Base-by-base conservation (phyloP, 2,888 invertebrate species). In the Tetheella fluctuosa region DNA sequence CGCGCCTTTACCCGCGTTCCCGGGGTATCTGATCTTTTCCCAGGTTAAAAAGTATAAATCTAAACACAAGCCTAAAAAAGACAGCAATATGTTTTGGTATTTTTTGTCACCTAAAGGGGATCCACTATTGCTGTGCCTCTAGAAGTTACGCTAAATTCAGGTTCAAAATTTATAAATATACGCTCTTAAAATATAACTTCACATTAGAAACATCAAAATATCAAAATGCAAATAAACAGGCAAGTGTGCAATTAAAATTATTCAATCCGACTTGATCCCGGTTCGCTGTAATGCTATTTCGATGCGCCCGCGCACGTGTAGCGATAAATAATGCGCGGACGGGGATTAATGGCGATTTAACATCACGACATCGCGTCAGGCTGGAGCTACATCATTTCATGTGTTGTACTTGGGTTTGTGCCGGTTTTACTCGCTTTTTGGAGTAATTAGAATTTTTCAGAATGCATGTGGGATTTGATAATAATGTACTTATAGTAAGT, bases 271-370 rank as follows among this genome's bases (percentile, higher is more conserved):
- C 52, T 23, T 20, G 30, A 25, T 64, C 59, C 54, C 54, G 56
- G 39, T 23, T 54, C 30, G 64, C 68, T 64, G 68, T 68, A 67
- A 68, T 61, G 64, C 59, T 61, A 59, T 62, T 59, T 64, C 69
- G 63, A 71, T 71, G 70, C 67, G 74, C 69, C 59, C 59, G 64
- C 73, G 81, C 81, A 77, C 82, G 80, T 83, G 84, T 81, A 77
- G 72, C 70, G 70, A 87, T 88, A 85, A 86, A 88, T 88, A 86
- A 90, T 85, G 73, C 74, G 76, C 68, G 68, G 90, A 89, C 90
- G 71, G 61, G 76, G 80, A 91, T 88, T 87, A 86, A 91, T 91
- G 83, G 79, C 82, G 77, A 84, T 89, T 89, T 90, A 89, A 90
- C 85, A 83, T 86, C 82, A 75, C 75, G 84, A 86, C 85, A 82